A percentile compares a stretch with the other conserved stretches of the same genome.
phyloP scores from a whole-genome alignment of 2,888 invertebrate species.

The Drosophila phalerata region DNA sequence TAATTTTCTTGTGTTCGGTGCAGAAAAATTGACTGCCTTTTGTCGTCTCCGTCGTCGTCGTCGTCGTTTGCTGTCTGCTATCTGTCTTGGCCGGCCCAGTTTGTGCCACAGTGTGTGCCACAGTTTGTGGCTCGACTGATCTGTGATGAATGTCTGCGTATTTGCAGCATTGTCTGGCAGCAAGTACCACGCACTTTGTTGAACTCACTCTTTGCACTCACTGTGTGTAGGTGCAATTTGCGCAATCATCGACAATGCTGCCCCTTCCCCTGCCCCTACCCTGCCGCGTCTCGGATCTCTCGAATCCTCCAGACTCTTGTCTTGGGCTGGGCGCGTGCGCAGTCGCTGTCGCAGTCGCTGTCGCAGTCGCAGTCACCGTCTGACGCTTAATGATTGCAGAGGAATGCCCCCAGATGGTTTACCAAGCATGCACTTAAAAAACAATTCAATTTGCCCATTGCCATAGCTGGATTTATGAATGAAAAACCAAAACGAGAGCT shows the following conservation, averaged over 20 bases:
- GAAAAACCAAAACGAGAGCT: slow-evolving; percentile 38
- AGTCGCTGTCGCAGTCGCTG: slow-evolving; percentile 37
- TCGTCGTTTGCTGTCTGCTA: slow-evolving; percentile 34
- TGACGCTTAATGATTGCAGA: slow-evolving; percentile 68
- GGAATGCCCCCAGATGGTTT: slow-evolving; percentile 65
- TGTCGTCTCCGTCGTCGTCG: slow-evolving; percentile 51
- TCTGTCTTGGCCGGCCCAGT: slow-evolving; percentile 63
- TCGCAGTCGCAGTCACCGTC: slow-evolving; percentile 32
- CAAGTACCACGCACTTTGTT: slow-evolving; percentile 79
- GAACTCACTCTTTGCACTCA: slow-evolving; percentile 20
- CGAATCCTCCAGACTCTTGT: slow-evolving; percentile 9
- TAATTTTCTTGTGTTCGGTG: slow-evolving; percentile 77
- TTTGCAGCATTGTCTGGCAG: slow-evolving; percentile 54
- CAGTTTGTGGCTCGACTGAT: slow-evolving; percentile 55
- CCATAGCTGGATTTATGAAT: slow-evolving; percentile 71
- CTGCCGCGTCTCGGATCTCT: neutral
- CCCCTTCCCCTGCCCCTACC: neutral
- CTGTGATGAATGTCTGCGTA: slow-evolving; percentile 75
- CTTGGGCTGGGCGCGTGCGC: slow-evolving; percentile 72
- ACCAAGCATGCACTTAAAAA: slow-evolving; percentile 69
- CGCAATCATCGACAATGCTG: slow-evolving; percentile 72
- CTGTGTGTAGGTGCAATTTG: slow-evolving; percentile 79
- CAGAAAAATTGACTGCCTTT: slow-evolving; percentile 79
- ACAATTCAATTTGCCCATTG: slow-evolving; percentile 78
- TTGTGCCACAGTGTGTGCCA: slow-evolving; percentile 23